A percentile compares a stretch with the other conserved stretches of the same genome.
Conservation (phyloP, 2,888 invertebrate genomes). For the Neoaliturus tenellus region DNA sequence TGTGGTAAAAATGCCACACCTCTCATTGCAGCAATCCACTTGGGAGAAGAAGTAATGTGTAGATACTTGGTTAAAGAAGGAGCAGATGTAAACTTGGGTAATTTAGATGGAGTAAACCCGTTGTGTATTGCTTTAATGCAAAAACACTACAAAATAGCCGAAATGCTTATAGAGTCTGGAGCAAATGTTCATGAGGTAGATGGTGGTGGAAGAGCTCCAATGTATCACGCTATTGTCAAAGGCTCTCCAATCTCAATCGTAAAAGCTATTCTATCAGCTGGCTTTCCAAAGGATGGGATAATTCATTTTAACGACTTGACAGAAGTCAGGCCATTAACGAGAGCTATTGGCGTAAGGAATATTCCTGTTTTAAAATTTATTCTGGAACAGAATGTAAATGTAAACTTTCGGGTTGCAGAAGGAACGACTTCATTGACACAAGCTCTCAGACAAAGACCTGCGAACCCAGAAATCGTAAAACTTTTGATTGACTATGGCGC, state of each 20-base stretch:
- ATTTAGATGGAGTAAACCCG: background rate
- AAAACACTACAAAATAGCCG: conserved; percentile 7
- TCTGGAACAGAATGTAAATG: conserved; percentile 12
- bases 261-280: background rate
- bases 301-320: background rate
- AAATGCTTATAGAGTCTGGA: conserved; percentile 6
- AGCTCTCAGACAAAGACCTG: background rate
- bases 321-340: background rate
- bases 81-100: conserved; percentile 5
- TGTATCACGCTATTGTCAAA: background rate
- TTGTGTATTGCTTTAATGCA: background rate
- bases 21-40: background rate
- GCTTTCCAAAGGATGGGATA: background rate
- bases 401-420: background rate
- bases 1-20: conserved; percentile 1
- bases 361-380: background rate
- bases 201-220: background rate
- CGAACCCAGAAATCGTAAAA: background rate
- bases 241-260: background rate
- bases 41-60: background rate
- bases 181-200: background rate
- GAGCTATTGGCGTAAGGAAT: background rate
- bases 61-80: conserved; percentile 5
- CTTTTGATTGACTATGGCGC: conserved; percentile 11
- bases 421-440: background rate